These are phyloP conservation scores for Drosophila kanekoi DNA, from an alignment of 2,888 invertebrate species.

Conservation along the genomic window DNA sequence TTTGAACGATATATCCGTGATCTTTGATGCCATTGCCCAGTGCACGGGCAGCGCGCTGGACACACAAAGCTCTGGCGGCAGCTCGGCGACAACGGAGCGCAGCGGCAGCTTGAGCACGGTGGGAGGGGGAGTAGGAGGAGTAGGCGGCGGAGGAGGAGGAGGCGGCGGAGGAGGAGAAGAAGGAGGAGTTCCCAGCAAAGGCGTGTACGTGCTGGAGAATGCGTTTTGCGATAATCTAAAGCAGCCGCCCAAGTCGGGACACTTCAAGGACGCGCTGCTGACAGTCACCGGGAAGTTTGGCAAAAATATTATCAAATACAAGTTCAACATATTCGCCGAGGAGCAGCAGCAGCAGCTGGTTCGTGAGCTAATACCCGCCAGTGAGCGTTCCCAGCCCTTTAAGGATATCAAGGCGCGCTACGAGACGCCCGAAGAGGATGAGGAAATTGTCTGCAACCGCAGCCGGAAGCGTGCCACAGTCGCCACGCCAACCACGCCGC, in stretches of 20 bases:
- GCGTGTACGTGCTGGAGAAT: conserved; percentile 84
- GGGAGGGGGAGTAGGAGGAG: not conserved
- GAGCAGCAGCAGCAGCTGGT: conserved; percentile 83
- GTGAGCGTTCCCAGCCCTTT: conserved; percentile 83
- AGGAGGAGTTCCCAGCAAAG: conserved; percentile 56
- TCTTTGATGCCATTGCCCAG: conserved; percentile 84
- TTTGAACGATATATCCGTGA: conserved; percentile 84
- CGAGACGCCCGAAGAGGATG: conserved; percentile 75
- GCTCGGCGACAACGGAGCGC: conserved; percentile 80
- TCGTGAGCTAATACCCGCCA: conserved; percentile 82
- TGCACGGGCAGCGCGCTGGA: conserved; percentile 79
- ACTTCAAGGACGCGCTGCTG: conserved; percentile 84
- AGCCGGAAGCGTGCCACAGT: conserved; percentile 26
- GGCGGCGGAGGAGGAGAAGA: conserved; percentile 12
- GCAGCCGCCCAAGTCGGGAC: conserved; percentile 74
- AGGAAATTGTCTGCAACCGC: conserved; percentile 82
- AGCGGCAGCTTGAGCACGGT: conserved; percentile 63
- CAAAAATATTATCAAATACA: conserved; percentile 85
- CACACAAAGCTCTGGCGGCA: conserved; percentile 84
- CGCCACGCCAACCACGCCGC: conserved; percentile 38
- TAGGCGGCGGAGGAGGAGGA: not conserved
- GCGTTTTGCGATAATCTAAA: conserved; percentile 85
- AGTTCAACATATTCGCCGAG: conserved; percentile 85
- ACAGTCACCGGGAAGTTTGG: conserved; percentile 85
- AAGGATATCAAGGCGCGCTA: conserved; percentile 83